Base-by-base conservation (phyloP, 30 jellyfish, hydroid and myxozoan genomes). In the Nemopilema nomurai region DNA sequence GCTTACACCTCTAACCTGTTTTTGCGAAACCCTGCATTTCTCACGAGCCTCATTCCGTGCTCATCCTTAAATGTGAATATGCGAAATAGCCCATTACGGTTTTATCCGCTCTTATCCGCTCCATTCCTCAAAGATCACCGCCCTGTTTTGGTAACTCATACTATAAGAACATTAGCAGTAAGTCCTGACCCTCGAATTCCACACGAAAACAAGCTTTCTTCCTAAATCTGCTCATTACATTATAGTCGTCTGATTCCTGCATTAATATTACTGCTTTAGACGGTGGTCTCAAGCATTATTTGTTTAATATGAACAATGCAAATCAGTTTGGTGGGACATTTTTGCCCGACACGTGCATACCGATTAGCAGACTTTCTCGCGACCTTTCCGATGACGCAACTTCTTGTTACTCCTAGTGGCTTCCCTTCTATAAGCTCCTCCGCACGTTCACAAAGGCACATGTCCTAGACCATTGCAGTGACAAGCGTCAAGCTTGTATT, bases 181-280 rank as follows among this genome's bases (percentile, higher is more conserved):
- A 6, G 74, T 16, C 41, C 31, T 80, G 89, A 67, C 89, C 89
- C 74, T n/a, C 89, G 62, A 49, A 80, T 63, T 80, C 81, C 74
- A 65, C 89, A 80, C 81, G 89, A 80, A 66, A 67, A 65, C 81
- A 80, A 80, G 81, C 69, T 80, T 66, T 41, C 52, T 80, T 80
- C 49, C 62, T 20, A 33, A 66, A 66, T 80, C 81, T 29, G 64
- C 66, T 80, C 89, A 80, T 29, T 62, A 25, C 21, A 27, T 80
- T 80, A 80, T 22, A 62, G 25, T 7, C 51, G 81, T 66, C 81
- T 64, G 74, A 80, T 31, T 70, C 25, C 53, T 30, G 81, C 81
- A 27, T 71, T 71, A 24, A 18, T 31, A 22, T 51, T 17, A 53
- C 24, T 71, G 62, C 49, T 20, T 23, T 9, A 31, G 9, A 3